Evolutionary conservation across 2,888 invertebrate genomes (phyloP).

Genomic region (Campopleginae sp.): DNA sequence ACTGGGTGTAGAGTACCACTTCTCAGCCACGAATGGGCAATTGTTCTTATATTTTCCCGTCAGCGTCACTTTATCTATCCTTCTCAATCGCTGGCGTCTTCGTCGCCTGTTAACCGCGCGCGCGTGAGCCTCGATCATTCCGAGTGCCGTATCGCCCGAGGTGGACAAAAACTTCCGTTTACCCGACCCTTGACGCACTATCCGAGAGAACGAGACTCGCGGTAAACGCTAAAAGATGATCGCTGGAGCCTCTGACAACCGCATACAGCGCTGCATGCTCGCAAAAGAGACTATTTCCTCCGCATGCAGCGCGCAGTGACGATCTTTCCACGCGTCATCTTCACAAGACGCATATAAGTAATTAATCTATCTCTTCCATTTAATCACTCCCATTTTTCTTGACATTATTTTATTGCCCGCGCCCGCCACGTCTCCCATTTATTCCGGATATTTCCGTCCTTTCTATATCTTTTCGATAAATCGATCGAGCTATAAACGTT

Average conservation of each 20-base stretch:
- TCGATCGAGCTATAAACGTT: conserved; percentile 54
- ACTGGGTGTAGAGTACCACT: conserved; percentile 44
- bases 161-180: conserved; percentile 47
- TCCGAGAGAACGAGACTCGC: background rate
- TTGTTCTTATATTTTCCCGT: conserved; percentile 70
- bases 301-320: background rate
- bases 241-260: background rate
- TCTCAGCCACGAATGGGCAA: conserved; percentile 67
- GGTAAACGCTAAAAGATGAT: conserved; percentile 15
- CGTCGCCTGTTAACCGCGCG: conserved; percentile 24
- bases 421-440: background rate
- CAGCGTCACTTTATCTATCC: conserved; percentile 58
- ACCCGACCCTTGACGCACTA: conserved; percentile 14
- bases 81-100: conserved; percentile 38
- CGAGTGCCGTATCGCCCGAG: conserved; percentile 31
- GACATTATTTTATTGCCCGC: background rate
- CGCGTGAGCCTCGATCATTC: conserved; percentile 49
- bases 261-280: background rate
- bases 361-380: conserved; percentile 6
- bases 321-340: background rate
- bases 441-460: conserved; percentile 2
- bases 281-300: conserved; percentile 1
- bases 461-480: conserved; percentile 37
- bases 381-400: conserved; percentile 12
- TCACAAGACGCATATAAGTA: background rate